phyloP scores from a whole-genome alignment of 1,140 invertebrate genomes.

The Daktulosphaira vitifoliae region DNA sequence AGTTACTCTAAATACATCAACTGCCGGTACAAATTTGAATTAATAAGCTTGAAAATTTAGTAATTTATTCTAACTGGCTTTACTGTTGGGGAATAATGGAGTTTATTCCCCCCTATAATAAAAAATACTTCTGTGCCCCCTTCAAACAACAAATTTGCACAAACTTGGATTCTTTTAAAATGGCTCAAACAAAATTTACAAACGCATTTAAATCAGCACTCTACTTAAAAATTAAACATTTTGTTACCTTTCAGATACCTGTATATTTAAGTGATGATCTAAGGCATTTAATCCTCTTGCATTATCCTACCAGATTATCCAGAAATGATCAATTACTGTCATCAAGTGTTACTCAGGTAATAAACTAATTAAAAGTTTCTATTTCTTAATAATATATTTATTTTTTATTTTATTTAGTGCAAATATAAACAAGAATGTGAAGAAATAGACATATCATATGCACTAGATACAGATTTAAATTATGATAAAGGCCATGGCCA shows the following conservation, averaged over 20 bases:
- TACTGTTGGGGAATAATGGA: no score
- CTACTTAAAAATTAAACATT: no score
- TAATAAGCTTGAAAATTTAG: no score
- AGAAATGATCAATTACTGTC: slow-evolving; percentile 10
- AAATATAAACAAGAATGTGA: slow-evolving; percentile 17
- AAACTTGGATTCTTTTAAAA: no score
- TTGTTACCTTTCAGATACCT: neutral
- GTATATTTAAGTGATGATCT: slow-evolving; percentile 12
- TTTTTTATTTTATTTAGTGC: slow-evolving; percentile 2
- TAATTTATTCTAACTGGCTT: no score
- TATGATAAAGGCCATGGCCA: slow-evolving; percentile 22
- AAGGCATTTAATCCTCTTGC: slow-evolving; percentile 7
- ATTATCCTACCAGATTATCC: slow-evolving; percentile 15
- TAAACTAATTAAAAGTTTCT: neutral
- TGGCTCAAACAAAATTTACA: no score
- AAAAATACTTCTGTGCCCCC: no score
- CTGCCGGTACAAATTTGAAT: no score
- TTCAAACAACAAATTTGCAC: no score
- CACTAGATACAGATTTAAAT: slow-evolving; percentile 1
- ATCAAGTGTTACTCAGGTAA: slow-evolving; percentile 5
- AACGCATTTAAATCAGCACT: no score
- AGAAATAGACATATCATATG: slow-evolving; percentile 12
- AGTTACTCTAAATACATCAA: no score
- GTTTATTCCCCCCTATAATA: no score
- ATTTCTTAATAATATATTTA: neutral